Conservation (phyloP, 2,113 vertebrate species). For the Pedetes capensis region DNA sequence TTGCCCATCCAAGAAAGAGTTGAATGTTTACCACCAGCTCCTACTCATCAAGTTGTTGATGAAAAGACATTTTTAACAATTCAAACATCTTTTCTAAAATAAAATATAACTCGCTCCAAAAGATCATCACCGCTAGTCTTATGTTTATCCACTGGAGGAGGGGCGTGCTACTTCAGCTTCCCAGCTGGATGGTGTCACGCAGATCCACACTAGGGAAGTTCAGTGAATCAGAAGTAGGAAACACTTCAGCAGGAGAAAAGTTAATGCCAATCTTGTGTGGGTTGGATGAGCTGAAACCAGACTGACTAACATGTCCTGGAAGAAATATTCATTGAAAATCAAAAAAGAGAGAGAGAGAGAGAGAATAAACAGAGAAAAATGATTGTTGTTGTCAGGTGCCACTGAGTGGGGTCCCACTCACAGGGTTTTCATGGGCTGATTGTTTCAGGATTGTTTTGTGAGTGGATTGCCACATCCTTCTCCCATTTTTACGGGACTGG, state of each 20-base stretch:
- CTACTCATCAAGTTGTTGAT: neutral
- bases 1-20: neutral
- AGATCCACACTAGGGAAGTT: neutral
- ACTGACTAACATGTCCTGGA: neutral
- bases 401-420: too few species aligned
- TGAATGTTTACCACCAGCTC: neutral
- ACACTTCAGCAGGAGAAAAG: neutral
- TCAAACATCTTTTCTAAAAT: conserved; percentile 23
- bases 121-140: neutral
- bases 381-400: too few species aligned
- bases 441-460: too few species aligned
- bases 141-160: neutral
- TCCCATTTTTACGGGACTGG: too few species aligned
- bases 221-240: neutral
- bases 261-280: neutral
- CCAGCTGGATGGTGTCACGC: neutral
- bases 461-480: too few species aligned
- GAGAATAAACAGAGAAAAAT: neutral
- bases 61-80: neutral
- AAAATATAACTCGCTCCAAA: neutral
- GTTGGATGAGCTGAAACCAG: neutral
- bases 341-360: neutral
- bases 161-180: neutral
- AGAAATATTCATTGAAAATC: neutral
- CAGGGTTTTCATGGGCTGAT: too few species aligned